These are phyloP conservation scores for Oryzaephilus surinamensis DNA, from an alignment of 1,140 invertebrate genomes.

Conservation along the genomic window DNA sequence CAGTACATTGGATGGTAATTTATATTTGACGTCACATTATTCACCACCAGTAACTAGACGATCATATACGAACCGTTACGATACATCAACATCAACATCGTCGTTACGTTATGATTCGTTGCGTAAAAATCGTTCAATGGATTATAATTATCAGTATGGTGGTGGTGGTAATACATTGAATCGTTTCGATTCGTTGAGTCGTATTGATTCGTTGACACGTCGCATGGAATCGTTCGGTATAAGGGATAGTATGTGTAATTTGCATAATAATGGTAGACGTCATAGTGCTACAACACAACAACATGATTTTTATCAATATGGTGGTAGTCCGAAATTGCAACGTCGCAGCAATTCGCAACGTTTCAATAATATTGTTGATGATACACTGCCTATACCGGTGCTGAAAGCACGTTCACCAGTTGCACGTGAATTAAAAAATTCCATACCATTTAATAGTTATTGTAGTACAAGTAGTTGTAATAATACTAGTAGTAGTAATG, in stretches of 20 bases:
- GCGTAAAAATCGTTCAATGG: too few relatives aligned
- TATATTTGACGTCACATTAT: constrained; percentile 29
- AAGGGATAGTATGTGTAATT: constrained; percentile 18
- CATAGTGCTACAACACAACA: constrained; percentile 35
- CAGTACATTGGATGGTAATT: too few relatives aligned
- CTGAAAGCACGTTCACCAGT: constrained; percentile 42
- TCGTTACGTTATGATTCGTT: too few relatives aligned
- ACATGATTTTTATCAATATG: constrained; percentile 29
- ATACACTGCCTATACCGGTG: constrained; percentile 41
- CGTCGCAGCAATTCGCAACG: constrained; percentile 31
- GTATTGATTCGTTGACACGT: constrained; percentile 21
- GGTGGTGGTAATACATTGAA: constrained; percentile 5
- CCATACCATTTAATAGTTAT: constrained; percentile 32
- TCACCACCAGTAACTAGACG: constrained; percentile 26
- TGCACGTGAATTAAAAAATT: constrained; percentile 32
- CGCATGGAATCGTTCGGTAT: constrained; percentile 31
- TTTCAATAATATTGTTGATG: constrained; percentile 32
- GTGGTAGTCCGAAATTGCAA: constrained; percentile 27
- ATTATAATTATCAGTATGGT: too few relatives aligned
- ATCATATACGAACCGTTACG: not conserved
- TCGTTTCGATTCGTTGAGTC: constrained; percentile 25
- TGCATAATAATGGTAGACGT: constrained; percentile 23
- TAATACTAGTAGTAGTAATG: constrained; percentile 31
- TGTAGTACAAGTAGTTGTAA: constrained; percentile 24
- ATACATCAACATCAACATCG: not conserved